Base-by-base conservation (phyloP, 2,888 invertebrate genomes). In the Dryomyza anilis region DNA sequence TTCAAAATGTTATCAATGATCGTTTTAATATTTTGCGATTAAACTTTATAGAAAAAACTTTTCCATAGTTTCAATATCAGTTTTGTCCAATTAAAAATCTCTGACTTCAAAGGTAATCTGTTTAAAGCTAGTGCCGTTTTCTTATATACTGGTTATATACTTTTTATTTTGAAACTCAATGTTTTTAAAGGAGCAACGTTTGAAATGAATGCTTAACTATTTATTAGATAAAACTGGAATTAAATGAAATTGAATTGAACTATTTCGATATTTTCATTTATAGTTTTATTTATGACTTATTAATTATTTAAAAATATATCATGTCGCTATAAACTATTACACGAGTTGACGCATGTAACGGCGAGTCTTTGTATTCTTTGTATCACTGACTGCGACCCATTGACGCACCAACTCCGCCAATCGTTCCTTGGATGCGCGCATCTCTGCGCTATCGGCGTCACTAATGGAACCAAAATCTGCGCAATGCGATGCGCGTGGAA, bases 1-100 rank as follows among this genome's bases (percentile, higher is more conserved):
- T 87, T 84, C 16, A 90, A 77, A 72, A 86, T 87, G 55, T 85
- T 85, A 0, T 85, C 75, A 1, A 85, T 85, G 72, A 87, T 84
- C 53, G 86, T 79, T n/a, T n/a, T n/a, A n/a, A n/a, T n/a, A n/a
- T n/a, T n/a, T n/a, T n/a, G n/a, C n/a, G n/a, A n/a, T n/a, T n/a
- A n/a, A n/a, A n/a, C n/a, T n/a, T n/a, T n/a, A n/a, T n/a, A n/a
- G n/a, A n/a, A n/a, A n/a, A n/a, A n/a, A n/a, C n/a, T n/a, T n/a
- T n/a, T n/a, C n/a, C n/a, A n/a, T n/a, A n/a, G n/a, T n/a, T n/a
- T n/a, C n/a, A n/a, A n/a, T n/a, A n/a, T n/a, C n/a, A n/a, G n/a
- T n/a, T n/a, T n/a, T n/a, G n/a, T n/a, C n/a, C n/a, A n/a, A n/a
- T n/a, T n/a, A n/a, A n/a, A n/a, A n/a, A n/a, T n/a, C n/a, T n/a